These are phyloP conservation scores for Dromiciops gliroides DNA, from an alignment of 2,113 vertebrate species.

Conservation along the genomic window DNA sequence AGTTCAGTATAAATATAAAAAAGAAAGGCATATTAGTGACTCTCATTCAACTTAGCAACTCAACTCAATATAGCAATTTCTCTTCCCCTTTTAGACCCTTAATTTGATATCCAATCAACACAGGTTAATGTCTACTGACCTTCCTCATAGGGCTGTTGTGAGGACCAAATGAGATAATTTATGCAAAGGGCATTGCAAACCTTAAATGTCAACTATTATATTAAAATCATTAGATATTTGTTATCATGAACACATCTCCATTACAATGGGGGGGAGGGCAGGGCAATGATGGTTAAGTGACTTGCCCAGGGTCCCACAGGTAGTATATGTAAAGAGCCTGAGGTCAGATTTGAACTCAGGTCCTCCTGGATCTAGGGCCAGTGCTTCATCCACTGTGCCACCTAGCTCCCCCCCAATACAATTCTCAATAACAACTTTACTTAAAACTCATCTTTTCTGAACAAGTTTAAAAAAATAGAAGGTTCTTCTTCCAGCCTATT, in stretches of 20 bases:
- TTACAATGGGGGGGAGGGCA: too few species aligned
- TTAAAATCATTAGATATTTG: not conserved
- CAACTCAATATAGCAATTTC: too few species aligned
- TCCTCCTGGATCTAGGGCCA: too few species aligned
- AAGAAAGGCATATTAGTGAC: not conserved
- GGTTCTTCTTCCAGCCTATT: not conserved
- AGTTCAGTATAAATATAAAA: not conserved
- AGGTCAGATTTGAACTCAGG: too few species aligned
- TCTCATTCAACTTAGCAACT: too few species aligned
- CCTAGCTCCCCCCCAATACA: too few species aligned
- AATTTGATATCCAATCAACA: slow-evolving; percentile 2
- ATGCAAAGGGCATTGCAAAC: not conserved
- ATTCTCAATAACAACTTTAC: not conserved
- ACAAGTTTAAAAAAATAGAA: not conserved
- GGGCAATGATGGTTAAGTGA: too few species aligned
- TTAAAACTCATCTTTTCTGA: not conserved
- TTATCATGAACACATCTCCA: slow-evolving; percentile 5
- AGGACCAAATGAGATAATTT: not conserved
- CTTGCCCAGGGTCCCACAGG: too few species aligned
- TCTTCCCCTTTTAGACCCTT: slow-evolving; percentile 9
- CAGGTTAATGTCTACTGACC: not conserved
- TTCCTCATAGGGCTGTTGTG: not conserved
- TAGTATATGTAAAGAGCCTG: too few species aligned
- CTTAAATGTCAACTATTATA: not conserved
- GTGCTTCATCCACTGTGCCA: too few species aligned